Percentiles rank a stretch among this genome's conserved stretches.
These are phyloP conservation scores for Habroteleia sp. DNA, from an alignment of 2,888 invertebrate genomes.

Conservation along the genomic window DNA sequence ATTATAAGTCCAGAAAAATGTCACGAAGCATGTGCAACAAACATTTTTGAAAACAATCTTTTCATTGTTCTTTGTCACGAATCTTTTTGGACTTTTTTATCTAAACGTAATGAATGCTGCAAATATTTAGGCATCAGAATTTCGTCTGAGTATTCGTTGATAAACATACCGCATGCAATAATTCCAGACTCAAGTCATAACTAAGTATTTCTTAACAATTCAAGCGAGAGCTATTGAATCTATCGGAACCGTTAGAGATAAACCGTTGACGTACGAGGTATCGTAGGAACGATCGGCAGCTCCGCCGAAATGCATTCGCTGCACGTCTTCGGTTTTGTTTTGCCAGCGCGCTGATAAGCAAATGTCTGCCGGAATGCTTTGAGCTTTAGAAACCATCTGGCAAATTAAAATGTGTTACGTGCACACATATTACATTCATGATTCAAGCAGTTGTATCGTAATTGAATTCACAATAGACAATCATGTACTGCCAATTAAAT, in stretches of 20 bases:
- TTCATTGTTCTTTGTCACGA: no score
- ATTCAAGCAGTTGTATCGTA: slow-evolving; percentile 31
- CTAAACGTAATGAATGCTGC: no score
- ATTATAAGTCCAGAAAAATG: no score
- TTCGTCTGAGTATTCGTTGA: slow-evolving; percentile 5
- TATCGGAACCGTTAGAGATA: slow-evolving; percentile 55
- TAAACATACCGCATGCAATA: slow-evolving; percentile 15
- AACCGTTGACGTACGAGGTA: slow-evolving; percentile 44
- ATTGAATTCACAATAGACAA: slow-evolving; percentile 33
- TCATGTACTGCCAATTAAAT: slow-evolving; percentile 10
- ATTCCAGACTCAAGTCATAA: slow-evolving; percentile 46
- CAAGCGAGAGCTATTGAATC: slow-evolving; percentile 35
- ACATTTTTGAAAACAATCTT: no score
- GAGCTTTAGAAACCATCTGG: slow-evolving; percentile 47
- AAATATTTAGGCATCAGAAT: no score
- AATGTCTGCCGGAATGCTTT: slow-evolving; percentile 54
- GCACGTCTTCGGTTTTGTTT: slow-evolving; percentile 49
- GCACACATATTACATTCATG: slow-evolving; percentile 32
- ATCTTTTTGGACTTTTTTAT: no score
- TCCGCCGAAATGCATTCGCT: slow-evolving; percentile 57
- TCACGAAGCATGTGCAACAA: no score
- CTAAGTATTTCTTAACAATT: slow-evolving; percentile 32
- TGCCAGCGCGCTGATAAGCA: slow-evolving; percentile 42
- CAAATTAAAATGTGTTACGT: slow-evolving; percentile 53
- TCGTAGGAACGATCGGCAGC: slow-evolving; percentile 43